phyloP scores from a whole-genome alignment of 2,888 invertebrate species.

The Caenorhabditis sp. region DNA sequence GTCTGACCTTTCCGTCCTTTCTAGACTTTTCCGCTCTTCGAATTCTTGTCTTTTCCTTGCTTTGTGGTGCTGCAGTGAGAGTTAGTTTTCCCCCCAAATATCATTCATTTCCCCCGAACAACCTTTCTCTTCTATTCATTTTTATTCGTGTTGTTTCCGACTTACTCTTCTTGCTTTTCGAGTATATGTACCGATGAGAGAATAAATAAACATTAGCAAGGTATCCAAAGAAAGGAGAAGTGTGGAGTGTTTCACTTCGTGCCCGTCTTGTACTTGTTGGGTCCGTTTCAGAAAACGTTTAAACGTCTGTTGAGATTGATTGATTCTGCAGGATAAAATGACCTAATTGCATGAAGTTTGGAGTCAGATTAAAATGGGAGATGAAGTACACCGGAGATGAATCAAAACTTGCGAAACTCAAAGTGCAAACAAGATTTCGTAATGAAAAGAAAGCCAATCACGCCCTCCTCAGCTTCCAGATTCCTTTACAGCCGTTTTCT shows the following conservation, averaged over 20 bases:
- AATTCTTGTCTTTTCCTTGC: constrained; percentile 31
- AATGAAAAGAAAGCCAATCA: too few relatives aligned
- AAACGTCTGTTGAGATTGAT: constrained; percentile 3
- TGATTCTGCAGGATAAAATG: background rate
- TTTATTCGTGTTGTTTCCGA: constrained; percentile 10
- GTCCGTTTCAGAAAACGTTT: too few relatives aligned
- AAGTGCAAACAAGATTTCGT: too few relatives aligned
- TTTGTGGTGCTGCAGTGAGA: constrained; percentile 51
- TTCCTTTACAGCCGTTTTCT: background rate
- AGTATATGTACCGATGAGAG: constrained; percentile 56
- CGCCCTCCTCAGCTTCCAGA: constrained; percentile 1
- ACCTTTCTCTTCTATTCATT: constrained; percentile 7
- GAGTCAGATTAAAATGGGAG: too few relatives aligned
- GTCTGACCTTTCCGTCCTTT: constrained; percentile 12
- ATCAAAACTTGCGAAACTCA: too few relatives aligned
- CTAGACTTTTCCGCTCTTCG: background rate
- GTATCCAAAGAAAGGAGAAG: constrained; percentile 2
- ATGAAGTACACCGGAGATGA: too few relatives aligned
- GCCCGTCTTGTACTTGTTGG: too few relatives aligned
- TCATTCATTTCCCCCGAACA: background rate
- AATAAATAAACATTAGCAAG: constrained; percentile 50
- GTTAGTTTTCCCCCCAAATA: background rate
- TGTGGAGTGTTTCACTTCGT: constrained; percentile 4
- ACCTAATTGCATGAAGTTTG: too few relatives aligned
- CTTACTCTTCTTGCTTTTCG: constrained; percentile 28